These are phyloP conservation scores for Ptychoptera contaminata DNA, from an alignment of 2,888 invertebrate species.

Conservation along the genomic window DNA sequence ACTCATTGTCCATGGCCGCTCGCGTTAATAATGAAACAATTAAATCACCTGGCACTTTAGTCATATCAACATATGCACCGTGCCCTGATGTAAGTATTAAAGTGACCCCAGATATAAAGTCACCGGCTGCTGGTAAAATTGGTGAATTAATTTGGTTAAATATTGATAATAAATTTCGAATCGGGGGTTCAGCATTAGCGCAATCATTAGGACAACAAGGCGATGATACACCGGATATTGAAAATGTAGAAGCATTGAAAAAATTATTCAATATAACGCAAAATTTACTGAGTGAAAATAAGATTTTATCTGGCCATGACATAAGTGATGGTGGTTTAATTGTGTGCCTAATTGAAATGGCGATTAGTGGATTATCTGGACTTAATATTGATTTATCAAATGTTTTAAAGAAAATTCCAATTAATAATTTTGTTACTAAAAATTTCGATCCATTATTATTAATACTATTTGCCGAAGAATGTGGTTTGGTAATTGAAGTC, in stretches of 20 bases:
- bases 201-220: conserved; percentile 82
- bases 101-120: conserved; percentile 83
- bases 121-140: conserved; percentile 38
- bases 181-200: conserved; percentile 86
- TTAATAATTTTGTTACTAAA: conserved; percentile 12
- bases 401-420: conserved; percentile 31
- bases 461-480: conserved; percentile 69
- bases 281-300: conserved; percentile 46
- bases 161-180: conserved; percentile 55
- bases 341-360: conserved; percentile 85
- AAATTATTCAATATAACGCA: conserved; percentile 75
- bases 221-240: conserved; percentile 63
- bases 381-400: conserved; percentile 37
- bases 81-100: conserved; percentile 76
- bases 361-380: conserved; percentile 82
- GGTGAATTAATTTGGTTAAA: conserved; percentile 66
- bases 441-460: conserved; percentile 36
- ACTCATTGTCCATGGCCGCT: conserved; percentile 95
- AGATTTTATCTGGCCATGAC: conserved; percentile 70
- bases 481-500: conserved; percentile 73
- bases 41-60: conserved; percentile 75
- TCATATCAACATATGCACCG: conserved; percentile 91
- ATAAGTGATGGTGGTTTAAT: conserved; percentile 93
- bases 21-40: conserved; percentile 53
- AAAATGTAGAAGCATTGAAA: conserved; percentile 47